Conservation (phyloP, 2,888 invertebrate genomes). For the Amblyjoppa proteus region DNA sequence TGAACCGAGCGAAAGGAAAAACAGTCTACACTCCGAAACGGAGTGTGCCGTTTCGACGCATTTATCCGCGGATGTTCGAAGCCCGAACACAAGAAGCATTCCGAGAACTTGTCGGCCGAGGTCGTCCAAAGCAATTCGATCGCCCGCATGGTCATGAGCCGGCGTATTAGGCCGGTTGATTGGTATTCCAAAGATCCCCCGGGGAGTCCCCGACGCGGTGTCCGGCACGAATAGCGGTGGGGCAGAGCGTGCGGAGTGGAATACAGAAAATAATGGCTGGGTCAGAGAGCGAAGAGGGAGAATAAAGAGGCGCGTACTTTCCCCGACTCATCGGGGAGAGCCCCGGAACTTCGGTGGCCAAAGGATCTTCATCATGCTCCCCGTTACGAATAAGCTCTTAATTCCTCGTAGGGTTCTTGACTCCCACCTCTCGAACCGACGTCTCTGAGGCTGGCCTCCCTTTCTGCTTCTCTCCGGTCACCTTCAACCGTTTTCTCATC, state of each 20-base stretch:
- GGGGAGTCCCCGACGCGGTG: conserved; percentile 59
- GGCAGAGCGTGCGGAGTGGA: conserved; percentile 13
- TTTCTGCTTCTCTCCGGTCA: conserved; percentile 41
- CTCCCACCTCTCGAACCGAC: conserved; percentile 73
- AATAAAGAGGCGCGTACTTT: conserved; percentile 6
- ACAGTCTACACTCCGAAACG: no score
- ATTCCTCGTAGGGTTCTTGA: conserved; percentile 82
- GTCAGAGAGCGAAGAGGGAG: conserved; percentile 33
- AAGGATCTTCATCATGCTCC: conserved; percentile 81
- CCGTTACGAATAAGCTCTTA: conserved; percentile 83
- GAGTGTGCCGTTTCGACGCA: no score
- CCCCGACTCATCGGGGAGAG: neutral
- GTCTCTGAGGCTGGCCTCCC: conserved; percentile 69
- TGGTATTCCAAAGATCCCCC: conserved; percentile 76
- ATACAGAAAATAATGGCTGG: conserved; percentile 37
- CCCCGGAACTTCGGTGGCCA: conserved; percentile 67
- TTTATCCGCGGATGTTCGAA: neutral
- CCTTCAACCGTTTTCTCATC: conserved; percentile 24
- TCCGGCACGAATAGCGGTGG: conserved; percentile 13
- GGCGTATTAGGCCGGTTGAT: conserved; percentile 77
- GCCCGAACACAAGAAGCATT: neutral
- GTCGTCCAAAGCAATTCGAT: conserved; percentile 76
- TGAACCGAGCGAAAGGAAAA: no score
- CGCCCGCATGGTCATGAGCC: conserved; percentile 77
- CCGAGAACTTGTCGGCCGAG: conserved; percentile 28